Conservation (phyloP, 2,888 invertebrate genomes). For the Cheiracanthium punctorium region DNA sequence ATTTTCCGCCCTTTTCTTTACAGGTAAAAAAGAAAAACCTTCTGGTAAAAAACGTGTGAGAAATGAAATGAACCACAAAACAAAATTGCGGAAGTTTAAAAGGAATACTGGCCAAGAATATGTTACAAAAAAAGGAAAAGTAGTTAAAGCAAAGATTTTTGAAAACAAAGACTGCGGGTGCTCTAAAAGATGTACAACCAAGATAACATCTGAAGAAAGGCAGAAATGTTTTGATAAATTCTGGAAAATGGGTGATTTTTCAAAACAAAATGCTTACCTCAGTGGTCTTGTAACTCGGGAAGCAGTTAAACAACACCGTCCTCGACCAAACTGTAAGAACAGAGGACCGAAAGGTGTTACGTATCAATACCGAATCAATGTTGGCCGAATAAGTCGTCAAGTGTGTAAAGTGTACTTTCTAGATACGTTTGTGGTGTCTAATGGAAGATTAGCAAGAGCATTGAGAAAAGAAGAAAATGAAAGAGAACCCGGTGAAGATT, state of each 20-base stretch:
- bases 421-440: slow-evolving; percentile 59
- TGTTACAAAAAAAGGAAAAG: slow-evolving; percentile 55
- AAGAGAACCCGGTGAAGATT: slow-evolving; percentile 60
- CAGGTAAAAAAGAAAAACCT: slow-evolving; percentile 65
- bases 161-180: slow-evolving; percentile 63
- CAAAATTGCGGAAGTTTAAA: slow-evolving; percentile 53
- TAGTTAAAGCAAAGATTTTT: slow-evolving; percentile 56
- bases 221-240: slow-evolving; percentile 59
- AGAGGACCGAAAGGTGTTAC: slow-evolving; percentile 62
- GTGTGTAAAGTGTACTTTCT: slow-evolving; percentile 62
- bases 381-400: slow-evolving; percentile 38
- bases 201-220: slow-evolving; percentile 47
- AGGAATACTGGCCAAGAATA: slow-evolving; percentile 65
- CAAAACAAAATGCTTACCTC: slow-evolving; percentile 64
- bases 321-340: slow-evolving; percentile 47
- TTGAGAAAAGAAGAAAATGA: slow-evolving; percentile 61
- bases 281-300: slow-evolving; percentile 60
- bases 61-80: slow-evolving; percentile 69
- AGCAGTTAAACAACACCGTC: slow-evolving; percentile 60
- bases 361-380: slow-evolving; percentile 62
- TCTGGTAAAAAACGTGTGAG: slow-evolving; percentile 67
- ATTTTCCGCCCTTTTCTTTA: slow-evolving; percentile 57
- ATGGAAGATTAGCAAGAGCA: slow-evolving; percentile 59
- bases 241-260: slow-evolving; percentile 65
- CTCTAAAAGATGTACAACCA: slow-evolving; percentile 43